phyloP scores from a whole-genome alignment of 2,888 invertebrate species.

The Xiphydria camelus region DNA sequence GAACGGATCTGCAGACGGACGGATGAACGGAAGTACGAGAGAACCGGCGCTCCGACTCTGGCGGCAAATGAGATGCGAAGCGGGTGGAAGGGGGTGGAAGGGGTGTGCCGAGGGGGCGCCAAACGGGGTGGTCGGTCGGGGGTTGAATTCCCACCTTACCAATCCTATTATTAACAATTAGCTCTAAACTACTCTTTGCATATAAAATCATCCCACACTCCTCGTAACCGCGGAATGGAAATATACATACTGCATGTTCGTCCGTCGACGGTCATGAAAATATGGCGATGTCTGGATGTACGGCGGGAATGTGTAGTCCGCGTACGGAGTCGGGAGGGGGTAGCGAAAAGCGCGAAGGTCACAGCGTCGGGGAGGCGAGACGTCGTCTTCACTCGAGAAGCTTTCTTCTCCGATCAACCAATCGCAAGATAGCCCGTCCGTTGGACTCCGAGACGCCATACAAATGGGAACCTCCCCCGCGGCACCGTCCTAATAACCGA shows the following conservation, averaged over 20 bases:
- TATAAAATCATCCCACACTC: slow-evolving; percentile 52
- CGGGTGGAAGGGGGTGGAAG: slow-evolving; percentile 24
- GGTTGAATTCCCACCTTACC: slow-evolving; percentile 58
- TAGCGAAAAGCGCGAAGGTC: no score
- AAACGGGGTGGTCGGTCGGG: slow-evolving; percentile 12
- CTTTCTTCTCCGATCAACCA: no score
- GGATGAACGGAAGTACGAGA: slow-evolving; percentile 16
- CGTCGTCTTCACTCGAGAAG: no score
- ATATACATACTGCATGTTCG: slow-evolving; percentile 57
- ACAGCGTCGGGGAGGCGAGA: no score
- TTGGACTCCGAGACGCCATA: no score
- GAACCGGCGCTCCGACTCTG: slow-evolving; percentile 46
- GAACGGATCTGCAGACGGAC: slow-evolving; percentile 10
- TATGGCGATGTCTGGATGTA: slow-evolving; percentile 31
- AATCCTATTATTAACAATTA: slow-evolving; percentile 59
- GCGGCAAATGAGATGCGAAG: slow-evolving; percentile 48
- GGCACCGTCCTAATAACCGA: no score
- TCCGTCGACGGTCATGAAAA: slow-evolving; percentile 46
- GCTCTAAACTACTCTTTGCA: slow-evolving; percentile 58
- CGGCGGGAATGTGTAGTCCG: no score
- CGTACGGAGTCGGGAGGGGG: no score
- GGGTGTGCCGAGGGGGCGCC: slow-evolving; percentile 3
- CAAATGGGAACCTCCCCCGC: no score
- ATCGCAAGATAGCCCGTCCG: no score
- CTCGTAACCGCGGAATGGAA: slow-evolving; percentile 57